These are phyloP conservation scores for Diadophis punctatus DNA, from an alignment of 2,113 vertebrate species.

Conservation along the genomic window DNA sequence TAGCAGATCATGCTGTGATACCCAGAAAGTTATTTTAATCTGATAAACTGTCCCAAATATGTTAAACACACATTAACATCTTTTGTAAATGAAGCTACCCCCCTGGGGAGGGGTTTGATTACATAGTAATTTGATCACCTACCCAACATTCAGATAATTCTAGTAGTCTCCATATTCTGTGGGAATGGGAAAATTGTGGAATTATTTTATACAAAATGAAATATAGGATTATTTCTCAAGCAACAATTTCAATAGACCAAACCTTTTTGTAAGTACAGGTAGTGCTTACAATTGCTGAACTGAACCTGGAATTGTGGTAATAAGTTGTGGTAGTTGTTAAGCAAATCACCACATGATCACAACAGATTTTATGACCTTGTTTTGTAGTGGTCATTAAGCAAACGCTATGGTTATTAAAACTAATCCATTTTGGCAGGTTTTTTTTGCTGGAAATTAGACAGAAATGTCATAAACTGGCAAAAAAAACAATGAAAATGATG, in stretches of 20 bases:
- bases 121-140: background rate
- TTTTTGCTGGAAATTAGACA: too few relatives aligned
- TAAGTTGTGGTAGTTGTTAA: too few relatives aligned
- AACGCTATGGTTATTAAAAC: too few relatives aligned
- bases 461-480: too few relatives aligned
- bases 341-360: too few relatives aligned
- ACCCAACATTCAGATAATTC: background rate
- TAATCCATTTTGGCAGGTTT: too few relatives aligned
- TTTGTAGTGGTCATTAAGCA: too few relatives aligned
- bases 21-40: background rate
- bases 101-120: background rate
- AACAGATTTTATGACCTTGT: too few relatives aligned
- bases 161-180: background rate
- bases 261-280: background rate
- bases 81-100: background rate
- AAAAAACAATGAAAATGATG: too few relatives aligned
- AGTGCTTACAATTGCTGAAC: too few relatives aligned
- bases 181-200: background rate
- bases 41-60: background rate
- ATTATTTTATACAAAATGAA: background rate
- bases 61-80: background rate
- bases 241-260: background rate
- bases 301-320: too few relatives aligned
- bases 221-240: background rate
- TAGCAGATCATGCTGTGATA: background rate